Conservation (phyloP, 1,140 invertebrate genomes). For the Drosophila parvula region DNA sequence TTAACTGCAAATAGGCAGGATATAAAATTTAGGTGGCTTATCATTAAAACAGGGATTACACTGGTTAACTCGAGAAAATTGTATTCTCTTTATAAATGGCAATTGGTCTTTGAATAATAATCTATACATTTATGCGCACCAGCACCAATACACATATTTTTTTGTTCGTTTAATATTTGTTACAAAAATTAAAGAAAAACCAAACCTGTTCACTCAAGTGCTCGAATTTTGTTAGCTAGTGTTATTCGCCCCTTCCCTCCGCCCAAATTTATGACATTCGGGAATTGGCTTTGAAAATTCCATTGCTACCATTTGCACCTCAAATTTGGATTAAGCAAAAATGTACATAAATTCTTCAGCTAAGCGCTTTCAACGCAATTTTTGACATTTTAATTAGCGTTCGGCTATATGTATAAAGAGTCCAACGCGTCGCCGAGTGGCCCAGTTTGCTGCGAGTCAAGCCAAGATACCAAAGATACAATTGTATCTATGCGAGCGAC, state of each 20-base stretch:
- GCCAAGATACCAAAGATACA: slow-evolving; percentile 54
- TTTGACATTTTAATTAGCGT: slow-evolving; percentile 81
- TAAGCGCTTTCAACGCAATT: slow-evolving; percentile 66
- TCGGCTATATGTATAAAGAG: slow-evolving; percentile 42
- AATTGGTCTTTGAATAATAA: neutral
- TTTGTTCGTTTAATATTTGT: too few species aligned
- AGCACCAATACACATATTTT: too few species aligned
- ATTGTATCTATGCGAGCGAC: slow-evolving; percentile 57
- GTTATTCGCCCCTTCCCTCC: slow-evolving; percentile 1
- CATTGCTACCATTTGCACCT: slow-evolving; percentile 35
- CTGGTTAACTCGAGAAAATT: neutral
- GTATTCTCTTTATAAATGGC: neutral
- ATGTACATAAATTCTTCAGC: slow-evolving; percentile 67
- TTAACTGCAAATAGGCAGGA: neutral
- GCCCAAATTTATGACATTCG: slow-evolving; percentile 42
- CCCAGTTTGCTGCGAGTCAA: slow-evolving; percentile 63
- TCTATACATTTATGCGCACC: neutral
- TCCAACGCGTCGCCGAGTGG: slow-evolving; percentile 46
- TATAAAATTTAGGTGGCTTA: neutral
- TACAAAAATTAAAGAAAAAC: neutral
- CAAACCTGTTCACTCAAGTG: too few species aligned
- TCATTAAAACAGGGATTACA: slow-evolving; percentile 18
- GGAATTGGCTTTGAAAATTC: slow-evolving; percentile 75
- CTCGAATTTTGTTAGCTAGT: neutral
- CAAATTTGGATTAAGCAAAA: slow-evolving; percentile 55